Conservation (phyloP, 2,797 vertebrate genomes). For the Eupleurogrammus muticus region DNA sequence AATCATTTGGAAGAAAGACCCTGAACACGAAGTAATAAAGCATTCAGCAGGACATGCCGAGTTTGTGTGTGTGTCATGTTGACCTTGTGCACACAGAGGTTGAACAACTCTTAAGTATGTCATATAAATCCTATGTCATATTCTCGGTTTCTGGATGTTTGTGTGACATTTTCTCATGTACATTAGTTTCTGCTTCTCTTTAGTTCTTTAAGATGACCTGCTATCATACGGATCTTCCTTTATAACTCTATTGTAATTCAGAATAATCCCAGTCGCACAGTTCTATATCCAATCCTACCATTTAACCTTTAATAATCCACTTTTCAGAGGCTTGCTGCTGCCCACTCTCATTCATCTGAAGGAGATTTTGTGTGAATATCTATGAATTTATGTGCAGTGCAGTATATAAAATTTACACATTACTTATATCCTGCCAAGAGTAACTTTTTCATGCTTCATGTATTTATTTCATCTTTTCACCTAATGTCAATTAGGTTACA, state of each 20-base stretch:
- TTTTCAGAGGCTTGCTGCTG: conserved; percentile 35
- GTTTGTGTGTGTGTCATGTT: conserved; percentile 11
- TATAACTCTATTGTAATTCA: conserved; percentile 44
- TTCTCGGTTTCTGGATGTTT: conserved; percentile 46
- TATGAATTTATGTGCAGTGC: background rate
- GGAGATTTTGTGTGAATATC: conserved; percentile 31
- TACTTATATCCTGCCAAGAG: background rate
- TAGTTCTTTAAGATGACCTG: conserved; percentile 56
- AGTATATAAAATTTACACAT: background rate
- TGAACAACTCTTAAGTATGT: conserved; percentile 22
- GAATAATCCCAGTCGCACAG: conserved; percentile 62
- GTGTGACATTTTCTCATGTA: conserved; percentile 65
- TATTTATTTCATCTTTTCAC: conserved; percentile 7
- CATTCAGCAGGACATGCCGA: conserved; percentile 16
- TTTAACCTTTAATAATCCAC: conserved; percentile 48
- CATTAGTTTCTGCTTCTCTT: conserved; percentile 63
- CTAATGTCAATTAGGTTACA: too few relatives aligned
- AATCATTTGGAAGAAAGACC: conserved; percentile 16
- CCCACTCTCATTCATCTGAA: conserved; percentile 47
- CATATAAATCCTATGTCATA: conserved; percentile 41
- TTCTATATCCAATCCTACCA: conserved; percentile 33
- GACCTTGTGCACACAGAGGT: conserved; percentile 34
- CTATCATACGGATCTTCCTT: conserved; percentile 39
- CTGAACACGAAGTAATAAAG: conserved; percentile 52
- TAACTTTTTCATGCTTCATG: background rate